These are phyloP conservation scores for Andrena trimmerana DNA, from an alignment of 2,888 invertebrate species.

Conservation along the genomic window DNA sequence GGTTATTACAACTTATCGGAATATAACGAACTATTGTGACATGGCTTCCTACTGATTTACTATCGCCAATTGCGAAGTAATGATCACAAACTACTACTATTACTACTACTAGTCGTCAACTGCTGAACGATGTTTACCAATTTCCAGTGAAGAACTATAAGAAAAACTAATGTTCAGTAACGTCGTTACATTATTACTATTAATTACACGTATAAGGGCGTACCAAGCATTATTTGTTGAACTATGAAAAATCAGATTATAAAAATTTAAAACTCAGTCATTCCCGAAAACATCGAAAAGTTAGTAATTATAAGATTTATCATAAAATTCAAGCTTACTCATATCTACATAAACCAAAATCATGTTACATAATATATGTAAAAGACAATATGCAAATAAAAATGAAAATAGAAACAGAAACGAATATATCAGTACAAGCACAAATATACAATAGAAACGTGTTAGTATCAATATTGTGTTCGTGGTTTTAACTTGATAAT, in stretches of 20 bases:
- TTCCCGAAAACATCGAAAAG: too few relatives aligned
- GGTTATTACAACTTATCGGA: conserved; percentile 14
- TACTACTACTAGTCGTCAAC: background rate
- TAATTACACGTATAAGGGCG: background rate
- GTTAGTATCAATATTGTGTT: too few relatives aligned
- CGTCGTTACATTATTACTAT: background rate
- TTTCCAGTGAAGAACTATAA: background rate
- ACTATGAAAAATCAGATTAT: too few relatives aligned
- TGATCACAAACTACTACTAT: background rate
- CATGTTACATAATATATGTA: background rate
- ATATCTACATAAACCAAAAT: background rate
- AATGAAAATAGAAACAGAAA: background rate
- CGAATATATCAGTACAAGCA: background rate
- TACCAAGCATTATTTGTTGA: background rate
- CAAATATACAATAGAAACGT: too few relatives aligned
- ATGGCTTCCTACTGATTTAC: background rate
- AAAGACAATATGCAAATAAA: background rate
- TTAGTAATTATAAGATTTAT: background rate
- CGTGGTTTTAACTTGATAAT: background rate
- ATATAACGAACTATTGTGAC: background rate
- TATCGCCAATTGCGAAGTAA: background rate
- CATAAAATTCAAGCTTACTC: background rate
- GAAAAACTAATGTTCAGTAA: background rate
- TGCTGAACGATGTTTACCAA: background rate
- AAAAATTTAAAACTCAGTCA: too few relatives aligned